Evolutionary conservation across 2,797 vertebrate species (phyloP).

Genomic region (Eleutherodactylus coqui): DNA sequence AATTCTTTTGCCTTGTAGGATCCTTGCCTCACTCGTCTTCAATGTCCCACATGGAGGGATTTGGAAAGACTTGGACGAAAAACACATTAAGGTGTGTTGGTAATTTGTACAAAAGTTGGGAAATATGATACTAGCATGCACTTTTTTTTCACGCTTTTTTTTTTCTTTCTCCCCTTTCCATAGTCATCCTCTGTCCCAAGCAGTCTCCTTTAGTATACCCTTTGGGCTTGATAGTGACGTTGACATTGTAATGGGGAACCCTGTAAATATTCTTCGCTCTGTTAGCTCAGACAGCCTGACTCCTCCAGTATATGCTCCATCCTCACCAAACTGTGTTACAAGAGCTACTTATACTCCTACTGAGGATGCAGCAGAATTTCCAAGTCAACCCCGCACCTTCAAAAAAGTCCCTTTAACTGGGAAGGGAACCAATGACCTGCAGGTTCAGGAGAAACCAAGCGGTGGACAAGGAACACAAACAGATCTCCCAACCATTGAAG

Average conservation of each 20-base stretch:
- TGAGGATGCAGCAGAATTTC: slow-evolving; percentile 73
- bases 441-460: slow-evolving; percentile 65
- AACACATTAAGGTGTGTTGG: slow-evolving; percentile 83
- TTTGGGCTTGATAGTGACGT: slow-evolving; percentile 95
- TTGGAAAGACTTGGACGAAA: slow-evolving; percentile 87
- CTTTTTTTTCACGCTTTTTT: not conserved
- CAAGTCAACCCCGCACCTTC: slow-evolving; percentile 75
- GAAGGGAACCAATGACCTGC: slow-evolving; percentile 67
- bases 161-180: not conserved
- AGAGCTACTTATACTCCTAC: slow-evolving; percentile 72
- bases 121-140: not conserved
- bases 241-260: slow-evolving; percentile 92
- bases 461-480: slow-evolving; percentile 72
- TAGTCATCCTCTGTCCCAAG: slow-evolving; percentile 83
- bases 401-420: slow-evolving; percentile 75
- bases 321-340: slow-evolving; percentile 68
- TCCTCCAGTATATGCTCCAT: slow-evolving; percentile 68
- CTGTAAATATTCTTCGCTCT: slow-evolving; percentile 85
- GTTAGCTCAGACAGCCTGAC: slow-evolving; percentile 89
- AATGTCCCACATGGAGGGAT: slow-evolving; percentile 91
- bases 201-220: slow-evolving; percentile 93
- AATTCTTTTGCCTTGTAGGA: slow-evolving; percentile 71
- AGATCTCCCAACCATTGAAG: slow-evolving; percentile 91
- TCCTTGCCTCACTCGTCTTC: slow-evolving; percentile 90
- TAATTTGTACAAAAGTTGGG: not conserved